Evolutionary conservation across 2,113 vertebrate species (phyloP).

Genomic region (Alexandromys fortis): DNA sequence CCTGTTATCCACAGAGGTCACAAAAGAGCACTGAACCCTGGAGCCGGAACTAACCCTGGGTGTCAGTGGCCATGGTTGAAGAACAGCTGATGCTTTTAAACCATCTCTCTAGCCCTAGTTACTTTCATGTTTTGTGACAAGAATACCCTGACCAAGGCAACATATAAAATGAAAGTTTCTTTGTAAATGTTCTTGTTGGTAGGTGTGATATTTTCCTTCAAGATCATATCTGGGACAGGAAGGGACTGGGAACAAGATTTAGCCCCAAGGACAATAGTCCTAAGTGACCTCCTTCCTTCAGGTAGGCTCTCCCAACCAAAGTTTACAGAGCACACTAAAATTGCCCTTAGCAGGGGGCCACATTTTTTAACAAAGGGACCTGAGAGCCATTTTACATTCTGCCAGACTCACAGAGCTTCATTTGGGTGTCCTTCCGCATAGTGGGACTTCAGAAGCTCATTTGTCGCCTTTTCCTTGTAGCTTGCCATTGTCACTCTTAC

Average conservation of each 20-base stretch:
- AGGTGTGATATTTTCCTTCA: background rate
- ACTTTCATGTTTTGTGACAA: background rate
- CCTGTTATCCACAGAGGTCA: background rate
- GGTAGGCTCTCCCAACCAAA: background rate
- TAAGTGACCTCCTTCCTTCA: background rate
- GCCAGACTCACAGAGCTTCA: background rate
- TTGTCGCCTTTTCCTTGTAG: background rate
- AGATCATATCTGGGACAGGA: background rate
- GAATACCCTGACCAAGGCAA: background rate
- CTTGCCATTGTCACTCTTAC: background rate
- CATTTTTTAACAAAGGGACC: background rate
- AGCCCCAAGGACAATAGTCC: background rate
- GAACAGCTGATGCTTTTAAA: background rate
- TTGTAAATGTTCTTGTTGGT: background rate
- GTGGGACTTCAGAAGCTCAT: background rate
- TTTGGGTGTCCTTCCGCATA: background rate
- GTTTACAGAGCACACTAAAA: background rate
- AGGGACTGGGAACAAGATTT: background rate
- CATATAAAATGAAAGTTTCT: background rate
- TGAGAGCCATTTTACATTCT: background rate
- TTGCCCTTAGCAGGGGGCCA: background rate
- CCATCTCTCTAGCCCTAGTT: background rate
- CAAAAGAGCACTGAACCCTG: background rate
- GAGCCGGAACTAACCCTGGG: background rate
- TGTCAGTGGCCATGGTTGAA: background rate